Evolutionary conservation across 2,888 invertebrate species (phyloP), one percentile per base, ranked within the genome.

Genomic region (Luperina nickerlii): DNA sequence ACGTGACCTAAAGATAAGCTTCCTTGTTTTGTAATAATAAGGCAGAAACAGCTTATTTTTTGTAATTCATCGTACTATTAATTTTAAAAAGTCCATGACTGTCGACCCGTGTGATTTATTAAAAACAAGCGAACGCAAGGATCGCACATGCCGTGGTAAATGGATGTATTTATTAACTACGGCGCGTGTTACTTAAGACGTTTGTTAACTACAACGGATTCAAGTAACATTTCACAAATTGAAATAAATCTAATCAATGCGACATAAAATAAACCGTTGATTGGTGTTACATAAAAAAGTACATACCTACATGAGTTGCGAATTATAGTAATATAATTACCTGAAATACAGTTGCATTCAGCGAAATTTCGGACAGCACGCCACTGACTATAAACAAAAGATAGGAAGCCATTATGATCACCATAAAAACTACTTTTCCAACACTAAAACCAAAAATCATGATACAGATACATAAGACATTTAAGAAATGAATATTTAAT

Each of bases 311-410:
- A 51, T 3, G 6, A n/a, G 15, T 60, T 32, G 24, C 3, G 0
- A 74, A 48, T 45, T 74, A 1, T 0, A 32, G 32, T n/a, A 73
- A n/a, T 32, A 45, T n/a, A 32, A 20, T 32, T 76, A 76, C 32
- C 48, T 62, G 60, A 7, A 24, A 51, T 24, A 32, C 13, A 20
- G 5, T 45, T 74, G 6, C n/a, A 27, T 27, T 51, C 20, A 11
- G 24, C 8, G 15, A 27, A 76, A 24, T 27, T 5, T 42, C 38
- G 20, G 15, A 51, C 27, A 75, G 75, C 38, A 51, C 27, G 51
- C 62, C 62, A 75, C 27, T 38, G 27, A 63, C 32, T 74, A 27
- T 11, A 62, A 75, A 76, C 38, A 51, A 63, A 75, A 76, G 7
- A 24, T 51, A 62, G 15, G 0, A 20, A 63, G 11, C 27, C 24